These are phyloP conservation scores for Calameuta filiformis DNA, from an alignment of 2,888 invertebrate species.

Conservation along the genomic window DNA sequence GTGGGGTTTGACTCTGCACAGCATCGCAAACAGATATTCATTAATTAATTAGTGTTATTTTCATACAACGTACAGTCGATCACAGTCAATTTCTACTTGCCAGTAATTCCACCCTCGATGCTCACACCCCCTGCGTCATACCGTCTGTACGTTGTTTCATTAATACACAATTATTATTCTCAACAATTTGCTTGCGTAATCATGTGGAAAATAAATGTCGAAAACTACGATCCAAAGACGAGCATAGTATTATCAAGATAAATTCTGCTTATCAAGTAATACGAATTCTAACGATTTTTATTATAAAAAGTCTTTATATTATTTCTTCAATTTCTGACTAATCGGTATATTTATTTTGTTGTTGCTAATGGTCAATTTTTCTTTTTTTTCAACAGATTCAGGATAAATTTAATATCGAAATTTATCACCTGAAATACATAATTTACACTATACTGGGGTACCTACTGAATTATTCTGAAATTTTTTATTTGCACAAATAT, in stretches of 20 bases:
- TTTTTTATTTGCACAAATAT: background rate
- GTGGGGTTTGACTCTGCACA: background rate
- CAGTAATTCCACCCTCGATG: background rate
- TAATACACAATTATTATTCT: background rate
- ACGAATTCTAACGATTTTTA: too few relatives aligned
- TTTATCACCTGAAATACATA: background rate
- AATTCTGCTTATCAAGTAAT: too few relatives aligned
- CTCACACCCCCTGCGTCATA: background rate
- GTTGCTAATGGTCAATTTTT: too few relatives aligned
- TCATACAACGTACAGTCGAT: background rate
- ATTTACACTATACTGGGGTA: background rate
- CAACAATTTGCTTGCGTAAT: background rate
- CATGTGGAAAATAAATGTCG: background rate
- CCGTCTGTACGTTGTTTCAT: background rate
- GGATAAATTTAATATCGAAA: too few relatives aligned
- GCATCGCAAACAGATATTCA: background rate
- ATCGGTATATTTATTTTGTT: too few relatives aligned
- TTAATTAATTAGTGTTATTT: background rate
- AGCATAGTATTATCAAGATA: background rate
- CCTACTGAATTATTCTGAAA: background rate
- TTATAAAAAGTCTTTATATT: too few relatives aligned
- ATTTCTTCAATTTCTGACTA: too few relatives aligned
- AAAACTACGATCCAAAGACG: background rate
- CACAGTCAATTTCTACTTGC: background rate
- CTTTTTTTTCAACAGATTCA: too few relatives aligned